Evolutionary conservation across 1,140 invertebrate species (phyloP), one percentile per base, ranked within the genome.

Genomic region (Babylonia areolata): DNA sequence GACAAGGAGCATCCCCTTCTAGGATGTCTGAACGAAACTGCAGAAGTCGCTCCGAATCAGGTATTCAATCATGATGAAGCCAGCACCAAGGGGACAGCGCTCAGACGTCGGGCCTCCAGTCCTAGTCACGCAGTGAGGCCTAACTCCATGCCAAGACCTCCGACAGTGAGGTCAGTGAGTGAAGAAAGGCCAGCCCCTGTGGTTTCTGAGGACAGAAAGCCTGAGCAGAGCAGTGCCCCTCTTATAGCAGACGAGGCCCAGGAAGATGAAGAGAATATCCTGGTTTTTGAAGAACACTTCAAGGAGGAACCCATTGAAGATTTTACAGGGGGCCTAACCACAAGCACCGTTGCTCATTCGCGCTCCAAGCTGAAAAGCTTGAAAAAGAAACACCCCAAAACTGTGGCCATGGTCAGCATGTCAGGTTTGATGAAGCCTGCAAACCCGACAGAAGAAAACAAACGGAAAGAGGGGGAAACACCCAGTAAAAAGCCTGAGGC

Each of bases 261-360:
- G 39, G 81, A 88, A 84, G 71, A 28, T 39, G n/a, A n/a, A 0
- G 84, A 87, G 79, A 85, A 86, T 31, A 88, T 87, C 51, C 54
- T 88, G 51, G 87, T 86, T 51, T 80, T 87, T 84, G 89, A 89
- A 58, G 88, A 89, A 23, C 71, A 86, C 37, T 81, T 88, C 46
- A 46, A 86, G 37, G 78, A 80, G 42, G 90, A 91, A 83, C 86
- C 90, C 35, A 6, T 81, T 28, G 91, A 91, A 83, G 91, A 81
- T 17, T 42, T 39, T 33, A 35, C 73, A 15, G 58, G 23, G 81
- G 81, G 86, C 37, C 17, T 87, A 12, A 39, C 75, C 11, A 81
- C 81, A n/a, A 73, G 73, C n/a, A 71, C 85, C n/a, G 39, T 80
- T 0, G 31, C 84, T 23, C 86, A 80, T 51, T 64, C 87, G n/a